Evolutionary conservation across 2,113 vertebrate species (phyloP), one percentile per base, ranked within the genome.

Genomic region (Saccopteryx bilineata): DNA sequence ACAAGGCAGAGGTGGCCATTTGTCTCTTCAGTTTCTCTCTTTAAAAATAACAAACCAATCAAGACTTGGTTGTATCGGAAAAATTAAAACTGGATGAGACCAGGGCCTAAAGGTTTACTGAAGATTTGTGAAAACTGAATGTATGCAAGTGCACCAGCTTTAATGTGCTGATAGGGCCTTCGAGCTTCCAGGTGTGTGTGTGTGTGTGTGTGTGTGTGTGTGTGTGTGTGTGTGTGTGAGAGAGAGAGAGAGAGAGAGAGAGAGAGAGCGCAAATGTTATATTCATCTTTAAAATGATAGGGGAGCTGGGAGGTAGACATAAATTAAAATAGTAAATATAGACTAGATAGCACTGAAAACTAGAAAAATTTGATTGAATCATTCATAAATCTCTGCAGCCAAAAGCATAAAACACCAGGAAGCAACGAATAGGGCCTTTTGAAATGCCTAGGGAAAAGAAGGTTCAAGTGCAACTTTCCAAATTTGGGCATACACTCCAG

Each of bases 11-110:
- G n/a, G 63, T 26, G 9, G 33, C 26, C n/a, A 15, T 39, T 28
- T 21, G 50, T 23, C 39, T 83, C 39, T 23, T 50, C 56, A 48
- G 31, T 65, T 11, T 87, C 54, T 33, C 13, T 52, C 60, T 68
- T 66, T 39, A 46, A 89, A 94, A 94, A 46, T 48, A 94, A 28
- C 60, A 75, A 94, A 66, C 84, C 71, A 66, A 18, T 71, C 50
- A 83, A 54, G 39, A 75, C 19, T 56, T 65, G 48, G 33, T 0
- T 46, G 39, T 66, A 18, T 14, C 80, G 58, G 83, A 83, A 84
- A 91, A 72, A 50, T 31, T 68, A 33, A 91, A 91, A 69, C 54
- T 24, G 28, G 23, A 69, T 11, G 46, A 66, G 58, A 79, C 9
- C 15, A 72, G 58, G 31, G 9, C 84, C 65, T 54, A 92, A 60